Conservation (phyloP, 1,140 invertebrate genomes). For the Steinernema khuongi region DNA sequence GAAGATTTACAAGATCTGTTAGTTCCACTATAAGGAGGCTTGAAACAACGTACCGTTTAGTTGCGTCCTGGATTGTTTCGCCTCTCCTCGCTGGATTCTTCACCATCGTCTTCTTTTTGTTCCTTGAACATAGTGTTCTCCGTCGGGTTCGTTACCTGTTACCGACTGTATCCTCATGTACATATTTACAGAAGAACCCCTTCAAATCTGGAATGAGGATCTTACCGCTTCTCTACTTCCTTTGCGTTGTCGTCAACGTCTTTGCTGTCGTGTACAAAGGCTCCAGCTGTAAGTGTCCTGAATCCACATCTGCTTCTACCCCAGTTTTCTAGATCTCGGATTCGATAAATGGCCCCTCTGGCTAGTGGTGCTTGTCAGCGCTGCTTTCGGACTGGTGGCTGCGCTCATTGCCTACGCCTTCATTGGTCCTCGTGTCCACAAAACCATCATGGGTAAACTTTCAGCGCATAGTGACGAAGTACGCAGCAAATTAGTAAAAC, state of each 20-base stretch:
- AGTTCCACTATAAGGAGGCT: no score
- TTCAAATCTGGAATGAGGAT: constrained; percentile 75
- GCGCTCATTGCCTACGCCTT: constrained; percentile 72
- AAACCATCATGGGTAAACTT: constrained; percentile 64
- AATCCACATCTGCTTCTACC: constrained; percentile 38
- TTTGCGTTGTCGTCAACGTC: constrained; percentile 83
- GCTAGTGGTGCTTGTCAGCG: constrained; percentile 71
- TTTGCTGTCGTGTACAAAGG: constrained; percentile 87
- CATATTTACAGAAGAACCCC: constrained; percentile 65
- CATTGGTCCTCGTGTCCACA: constrained; percentile 75
- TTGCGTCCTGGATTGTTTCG: constrained; percentile 95
- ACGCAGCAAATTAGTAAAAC: neutral
- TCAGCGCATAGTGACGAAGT: neutral
- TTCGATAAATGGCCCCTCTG: constrained; percentile 82
- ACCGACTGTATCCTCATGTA: neutral
- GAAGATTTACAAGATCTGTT: constrained; percentile 75
- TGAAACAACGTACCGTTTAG: no score
- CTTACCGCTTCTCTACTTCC: constrained; percentile 84
- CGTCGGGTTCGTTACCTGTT: constrained; percentile 64
- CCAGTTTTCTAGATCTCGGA: constrained; percentile 70
- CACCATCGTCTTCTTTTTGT: constrained; percentile 74
- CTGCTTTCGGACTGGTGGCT: constrained; percentile 68
- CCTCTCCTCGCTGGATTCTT: constrained; percentile 83
- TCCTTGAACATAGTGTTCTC: constrained; percentile 77
- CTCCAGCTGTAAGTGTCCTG: constrained; percentile 72